Conservation (phyloP, 2,797 vertebrate genomes). For the Pelochelys cantorii region DNA sequence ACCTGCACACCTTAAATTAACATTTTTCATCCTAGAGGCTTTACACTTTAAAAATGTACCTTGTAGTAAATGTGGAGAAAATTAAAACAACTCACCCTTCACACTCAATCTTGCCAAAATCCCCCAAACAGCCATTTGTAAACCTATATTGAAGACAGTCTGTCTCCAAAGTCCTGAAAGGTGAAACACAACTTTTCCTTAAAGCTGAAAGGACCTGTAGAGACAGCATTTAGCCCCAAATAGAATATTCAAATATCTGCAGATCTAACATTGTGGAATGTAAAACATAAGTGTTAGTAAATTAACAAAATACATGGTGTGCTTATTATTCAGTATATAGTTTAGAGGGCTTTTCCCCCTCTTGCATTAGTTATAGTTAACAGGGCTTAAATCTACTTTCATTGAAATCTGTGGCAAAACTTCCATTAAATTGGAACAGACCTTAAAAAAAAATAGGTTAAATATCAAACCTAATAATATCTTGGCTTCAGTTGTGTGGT, state of each 20-base stretch:
- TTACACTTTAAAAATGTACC: not conserved
- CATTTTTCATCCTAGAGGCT: not conserved
- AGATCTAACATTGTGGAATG: not conserved
- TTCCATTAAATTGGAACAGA: not conserved
- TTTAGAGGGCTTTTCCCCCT: not conserved
- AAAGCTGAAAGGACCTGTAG: not conserved
- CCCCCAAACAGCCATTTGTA: not conserved
- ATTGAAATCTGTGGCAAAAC: not conserved
- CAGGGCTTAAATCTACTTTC: rapidly evolving
- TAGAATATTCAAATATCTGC: not conserved
- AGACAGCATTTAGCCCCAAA: not conserved
- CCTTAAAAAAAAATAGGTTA: rapidly evolving
- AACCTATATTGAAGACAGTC: not conserved
- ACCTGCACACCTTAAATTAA: not conserved
- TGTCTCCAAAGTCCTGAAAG: not conserved
- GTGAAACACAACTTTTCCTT: not conserved
- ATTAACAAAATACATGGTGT: not conserved
- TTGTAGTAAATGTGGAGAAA: not conserved
- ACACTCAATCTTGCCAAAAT: not conserved
- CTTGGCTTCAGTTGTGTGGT: not conserved
- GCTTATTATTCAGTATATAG: not conserved
- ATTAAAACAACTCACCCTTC: not conserved
- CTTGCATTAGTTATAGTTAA: not conserved
- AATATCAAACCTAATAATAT: not conserved
- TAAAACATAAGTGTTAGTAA: not conserved